Evolutionary conservation across 2,888 invertebrate species (phyloP), one percentile per base, ranked within the genome.

Genomic region (Meiosimyza platycephala): DNA sequence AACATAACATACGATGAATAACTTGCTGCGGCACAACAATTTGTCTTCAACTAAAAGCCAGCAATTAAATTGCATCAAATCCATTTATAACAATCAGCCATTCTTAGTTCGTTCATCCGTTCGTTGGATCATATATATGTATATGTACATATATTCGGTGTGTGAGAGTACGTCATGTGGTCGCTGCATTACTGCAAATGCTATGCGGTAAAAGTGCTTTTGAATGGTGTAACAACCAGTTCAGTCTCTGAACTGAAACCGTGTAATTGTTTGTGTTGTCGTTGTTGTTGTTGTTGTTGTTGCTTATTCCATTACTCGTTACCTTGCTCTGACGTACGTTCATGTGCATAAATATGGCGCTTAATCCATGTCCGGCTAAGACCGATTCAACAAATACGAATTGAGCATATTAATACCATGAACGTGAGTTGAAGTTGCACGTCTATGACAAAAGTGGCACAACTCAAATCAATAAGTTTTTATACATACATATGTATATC

Each of bases 41-140:
- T 81, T 82, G 80, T 82, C 82, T 80, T 79, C 76, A 78, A 78
- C 77, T 79, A 79, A 59, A 82, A 83, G 82, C 83, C 82, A 76
- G 79, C 82, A 84, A 84, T 84, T 84, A 84, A 80, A 80, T 82
- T 82, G 80, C 82, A 78, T 79, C 77, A 81, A 81, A 82, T 80
- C 78, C 82, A 84, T 84, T 83, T 83, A 80, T 83, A 84, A 83
- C 80, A 84, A 84, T 83, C 82, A 82, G 80, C 79, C 80, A 78
- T 71, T 72, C 72, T 4, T 64, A 28, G 50, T 64, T 28, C 16
- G 18, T 55, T 55, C 55, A 55, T 55, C 55, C 28, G 57, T 57
- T 28, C 13, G 22, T 57, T 57, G 28, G 22, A 57, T 28, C 13
- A 13, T 15, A 12, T 22, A 15, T 18, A 18, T 9, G 2, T 5